Conservation (phyloP, 2,888 invertebrate species). For the Carcina quercana region DNA sequence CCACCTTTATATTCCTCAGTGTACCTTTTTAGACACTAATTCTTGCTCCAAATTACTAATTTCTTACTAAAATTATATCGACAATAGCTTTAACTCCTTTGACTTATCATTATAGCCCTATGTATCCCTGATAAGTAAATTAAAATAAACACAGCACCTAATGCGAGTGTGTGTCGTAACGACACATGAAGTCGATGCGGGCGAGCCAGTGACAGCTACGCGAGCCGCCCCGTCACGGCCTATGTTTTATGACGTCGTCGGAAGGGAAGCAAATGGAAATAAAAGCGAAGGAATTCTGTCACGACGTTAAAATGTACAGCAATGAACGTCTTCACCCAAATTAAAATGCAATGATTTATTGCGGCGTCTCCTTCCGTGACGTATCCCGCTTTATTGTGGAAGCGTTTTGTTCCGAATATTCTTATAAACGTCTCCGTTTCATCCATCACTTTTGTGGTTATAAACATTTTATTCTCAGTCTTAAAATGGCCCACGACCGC, state of each 20-base stretch:
- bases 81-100: too few species aligned
- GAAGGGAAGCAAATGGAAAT: slow-evolving; percentile 36
- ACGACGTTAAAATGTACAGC: slow-evolving; percentile 38
- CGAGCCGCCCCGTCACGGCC: slow-evolving; percentile 30
- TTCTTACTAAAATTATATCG: too few species aligned
- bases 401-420: not conserved
- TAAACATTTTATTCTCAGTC: not conserved
- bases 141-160: too few species aligned
- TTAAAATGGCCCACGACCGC: not conserved
- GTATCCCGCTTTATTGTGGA: slow-evolving; percentile 7
- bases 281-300: slow-evolving; percentile 42
- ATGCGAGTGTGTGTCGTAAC: slow-evolving; percentile 12
- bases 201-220: slow-evolving; percentile 30
- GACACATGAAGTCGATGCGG: slow-evolving; percentile 24
- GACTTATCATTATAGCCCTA: too few species aligned
- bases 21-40: too few species aligned
- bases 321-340: slow-evolving; percentile 45
- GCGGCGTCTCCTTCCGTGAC: slow-evolving; percentile 24
- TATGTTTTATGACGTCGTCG: slow-evolving; percentile 46
- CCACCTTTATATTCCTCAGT: too few species aligned
- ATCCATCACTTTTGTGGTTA: too few species aligned
- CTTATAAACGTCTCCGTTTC: not conserved
- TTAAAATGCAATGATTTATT: slow-evolving; percentile 56
- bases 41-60: too few species aligned
- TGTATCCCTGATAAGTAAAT: too few species aligned